Percentiles rank a stretch among this genome's conserved stretches.
phyloP scores from a whole-genome alignment of 2,888 invertebrate species.

The Athalia cordata region DNA sequence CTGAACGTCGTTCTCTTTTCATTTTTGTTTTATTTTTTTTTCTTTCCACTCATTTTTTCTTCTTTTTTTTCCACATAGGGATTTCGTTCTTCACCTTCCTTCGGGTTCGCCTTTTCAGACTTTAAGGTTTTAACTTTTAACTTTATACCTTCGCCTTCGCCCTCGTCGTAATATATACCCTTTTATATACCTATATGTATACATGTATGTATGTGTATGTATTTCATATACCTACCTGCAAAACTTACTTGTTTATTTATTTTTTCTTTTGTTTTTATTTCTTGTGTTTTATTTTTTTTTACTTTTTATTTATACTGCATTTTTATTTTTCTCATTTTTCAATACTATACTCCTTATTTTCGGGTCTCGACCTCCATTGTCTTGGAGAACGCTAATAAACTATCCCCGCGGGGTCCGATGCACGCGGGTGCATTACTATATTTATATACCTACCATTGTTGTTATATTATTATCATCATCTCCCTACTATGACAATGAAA shows the following conservation, averaged over 20 bases:
- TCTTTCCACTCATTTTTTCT: constrained; percentile 42
- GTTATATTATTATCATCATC: constrained; percentile 10
- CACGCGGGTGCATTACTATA: constrained; percentile 14
- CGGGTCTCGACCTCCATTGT: constrained; percentile 72
- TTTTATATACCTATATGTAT: no score
- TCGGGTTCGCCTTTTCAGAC: constrained; percentile 38
- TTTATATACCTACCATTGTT: constrained; percentile 18
- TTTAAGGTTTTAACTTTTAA: constrained; percentile 18
- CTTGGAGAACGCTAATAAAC: constrained; percentile 71
- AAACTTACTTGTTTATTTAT: no score
- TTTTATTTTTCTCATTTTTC: constrained; percentile 54
- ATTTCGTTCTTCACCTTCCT: constrained; percentile 48
- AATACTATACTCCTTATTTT: constrained; percentile 64
- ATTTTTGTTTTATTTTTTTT: constrained; percentile 47
- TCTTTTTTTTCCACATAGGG: constrained; percentile 48
- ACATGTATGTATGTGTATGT: no score
- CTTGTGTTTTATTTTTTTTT: constrained; percentile 44
- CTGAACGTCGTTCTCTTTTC: constrained; percentile 49
- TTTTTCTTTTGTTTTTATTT: no score
- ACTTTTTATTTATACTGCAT: constrained; percentile 49
- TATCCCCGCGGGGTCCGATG: constrained; percentile 67
- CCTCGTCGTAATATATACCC: constrained; percentile 31
- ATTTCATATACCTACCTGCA: no score
- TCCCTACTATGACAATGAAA: constrained; percentile 23
- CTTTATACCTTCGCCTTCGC: constrained; percentile 36